phyloP scores from a whole-genome alignment of 2,888 invertebrate genomes.

The Perdita meconis region DNA sequence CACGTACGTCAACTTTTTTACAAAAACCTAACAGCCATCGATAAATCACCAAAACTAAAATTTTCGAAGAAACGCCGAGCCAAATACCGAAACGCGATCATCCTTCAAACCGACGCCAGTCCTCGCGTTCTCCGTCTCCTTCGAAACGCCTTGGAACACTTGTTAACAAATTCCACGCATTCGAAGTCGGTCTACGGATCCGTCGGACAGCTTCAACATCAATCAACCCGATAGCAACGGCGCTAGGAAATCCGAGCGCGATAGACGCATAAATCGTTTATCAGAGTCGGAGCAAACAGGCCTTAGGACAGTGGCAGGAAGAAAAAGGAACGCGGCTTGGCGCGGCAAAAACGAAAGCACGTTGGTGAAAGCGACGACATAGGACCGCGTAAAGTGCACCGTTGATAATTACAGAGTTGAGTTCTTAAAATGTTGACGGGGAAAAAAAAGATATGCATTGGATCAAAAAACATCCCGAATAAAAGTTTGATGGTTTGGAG shows the following conservation, averaged over 20 bases:
- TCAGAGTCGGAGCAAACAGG: neutral
- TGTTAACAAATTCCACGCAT: neutral
- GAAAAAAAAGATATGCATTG: slow-evolving; percentile 36
- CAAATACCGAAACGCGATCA: too few relatives aligned
- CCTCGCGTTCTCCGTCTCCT: neutral
- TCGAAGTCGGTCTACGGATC: neutral
- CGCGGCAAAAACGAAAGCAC: slow-evolving; percentile 44
- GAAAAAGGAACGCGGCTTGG: slow-evolving; percentile 5
- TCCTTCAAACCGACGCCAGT: too few relatives aligned
- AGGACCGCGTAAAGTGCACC: slow-evolving; percentile 33
- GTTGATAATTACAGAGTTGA: slow-evolving; percentile 39
- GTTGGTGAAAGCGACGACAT: slow-evolving; percentile 49
- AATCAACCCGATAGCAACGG: neutral
- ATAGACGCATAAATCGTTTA: slow-evolving; percentile 30
- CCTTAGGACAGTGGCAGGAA: neutral
- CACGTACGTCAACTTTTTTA: neutral
- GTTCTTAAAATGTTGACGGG: slow-evolving; percentile 39
- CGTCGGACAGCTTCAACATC: neutral
- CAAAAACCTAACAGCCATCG: too few relatives aligned
- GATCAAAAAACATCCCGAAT: too few relatives aligned
- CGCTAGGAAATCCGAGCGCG: slow-evolving; percentile 16
- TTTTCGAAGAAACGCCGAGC: too few relatives aligned
- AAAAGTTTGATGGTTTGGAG: too few relatives aligned
- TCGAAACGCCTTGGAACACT: slow-evolving; percentile 22
- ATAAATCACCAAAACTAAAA: too few relatives aligned